Evolutionary conservation across 2,113 vertebrate species (phyloP), one percentile per base, ranked within the genome.

Genomic region (Nibea albiflora): DNA sequence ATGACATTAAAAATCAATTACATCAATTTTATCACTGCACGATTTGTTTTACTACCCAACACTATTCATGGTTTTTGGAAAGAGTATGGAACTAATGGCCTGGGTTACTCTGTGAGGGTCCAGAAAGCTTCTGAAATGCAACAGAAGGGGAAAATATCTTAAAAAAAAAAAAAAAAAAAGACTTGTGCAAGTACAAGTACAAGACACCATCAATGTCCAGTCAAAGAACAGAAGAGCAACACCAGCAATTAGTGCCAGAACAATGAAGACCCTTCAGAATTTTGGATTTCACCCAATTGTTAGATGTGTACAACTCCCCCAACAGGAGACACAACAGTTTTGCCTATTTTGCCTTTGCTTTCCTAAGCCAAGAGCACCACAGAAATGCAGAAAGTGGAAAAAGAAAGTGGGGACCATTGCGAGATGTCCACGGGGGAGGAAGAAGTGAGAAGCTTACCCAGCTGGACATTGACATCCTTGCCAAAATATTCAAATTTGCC

Each of bases 321-420:
- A 50, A 62, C 39, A 62, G 1, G 7, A 60, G 44, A 11, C 3
- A n/a, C 3, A 76, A 57, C 5, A 57, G 28, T 60, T 64, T 20
- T 54, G 8, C 14, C 4, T 8, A 7, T n/a, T n/a, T n/a, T n/a
- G n/a, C n/a, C n/a, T n/a, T n/a, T n/a, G 54, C n/a, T 47, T 17
- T 39, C n/a, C 6, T 50, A 26, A 52, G 54, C 50, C 42, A 19
- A 26, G 9, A 19, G 8, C 31, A 15, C 20, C 28, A 28, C 47
- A 70, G 31, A 53, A n/a, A 70, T 28, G 28, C 47, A 64, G 17
- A 56, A 31, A 77, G 16, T 76, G 28, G 28, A 60, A 19, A 78
- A n/a, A 17, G 20, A 42, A 42, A 42, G 44, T 46, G 3, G 11
- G n/a, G 39, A 67, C 26, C 11, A 53, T 9, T 50, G 44, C 6